phyloP scores from a whole-genome alignment of 1,140 invertebrate genomes.

The Papilio glaucus region DNA sequence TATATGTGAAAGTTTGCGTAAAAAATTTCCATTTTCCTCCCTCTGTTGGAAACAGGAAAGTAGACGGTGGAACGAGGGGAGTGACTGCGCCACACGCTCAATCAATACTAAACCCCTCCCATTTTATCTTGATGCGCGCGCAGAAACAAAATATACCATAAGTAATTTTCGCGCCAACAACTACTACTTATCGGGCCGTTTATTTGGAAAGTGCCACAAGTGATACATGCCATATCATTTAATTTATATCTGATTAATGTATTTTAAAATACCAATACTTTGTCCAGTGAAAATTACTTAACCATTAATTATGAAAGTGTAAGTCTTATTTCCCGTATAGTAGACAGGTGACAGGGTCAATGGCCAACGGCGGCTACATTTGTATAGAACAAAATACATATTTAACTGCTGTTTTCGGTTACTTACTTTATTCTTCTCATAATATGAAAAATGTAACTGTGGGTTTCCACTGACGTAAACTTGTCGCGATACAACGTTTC shows the following conservation, averaged over 20 bases:
- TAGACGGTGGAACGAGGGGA: constrained; percentile 57
- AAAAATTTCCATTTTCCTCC: constrained; percentile 72
- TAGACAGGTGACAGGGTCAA: not conserved
- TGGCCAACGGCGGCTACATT: not conserved
- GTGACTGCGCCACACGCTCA: constrained; percentile 56
- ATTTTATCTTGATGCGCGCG: constrained; percentile 62
- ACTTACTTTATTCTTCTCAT: not conserved
- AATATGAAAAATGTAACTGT: no score
- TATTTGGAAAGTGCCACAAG: constrained; percentile 15
- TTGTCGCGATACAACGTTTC: no score
- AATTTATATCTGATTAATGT: no score
- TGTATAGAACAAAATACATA: no score
- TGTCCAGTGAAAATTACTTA: no score
- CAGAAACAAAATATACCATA: constrained; percentile 50
- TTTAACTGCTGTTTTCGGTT: no score
- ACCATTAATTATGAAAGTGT: not conserved
- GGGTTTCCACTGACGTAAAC: no score
- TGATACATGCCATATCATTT: no score
- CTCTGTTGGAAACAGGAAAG: constrained; percentile 56
- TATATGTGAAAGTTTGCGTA: constrained; percentile 53
- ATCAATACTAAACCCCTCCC: constrained; percentile 75
- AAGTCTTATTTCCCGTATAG: not conserved
- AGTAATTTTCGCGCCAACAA: constrained; percentile 64
- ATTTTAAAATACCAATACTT: no score
- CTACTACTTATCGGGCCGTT: not conserved